Conservation (phyloP, 2,797 vertebrate genomes). For the Amniataba percoides region DNA sequence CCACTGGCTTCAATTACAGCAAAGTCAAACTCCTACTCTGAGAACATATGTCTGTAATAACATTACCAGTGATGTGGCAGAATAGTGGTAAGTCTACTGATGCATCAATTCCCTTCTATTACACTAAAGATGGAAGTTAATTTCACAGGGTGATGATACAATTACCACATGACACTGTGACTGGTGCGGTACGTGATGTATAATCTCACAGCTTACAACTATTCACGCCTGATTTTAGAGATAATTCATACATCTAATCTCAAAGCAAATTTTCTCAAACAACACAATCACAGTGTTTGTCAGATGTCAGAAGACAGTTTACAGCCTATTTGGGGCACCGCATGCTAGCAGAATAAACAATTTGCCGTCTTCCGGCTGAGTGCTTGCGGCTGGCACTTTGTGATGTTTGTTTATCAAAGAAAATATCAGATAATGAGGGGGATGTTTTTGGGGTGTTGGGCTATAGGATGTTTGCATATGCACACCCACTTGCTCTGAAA, state of each 20-base stretch:
- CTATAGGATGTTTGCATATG: background rate
- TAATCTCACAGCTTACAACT: background rate
- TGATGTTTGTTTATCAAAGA: constrained; percentile 5
- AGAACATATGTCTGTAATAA: too few relatives aligned
- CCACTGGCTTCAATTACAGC: background rate
- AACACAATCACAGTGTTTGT: background rate
- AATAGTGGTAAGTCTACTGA: background rate
- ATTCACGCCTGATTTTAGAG: background rate
- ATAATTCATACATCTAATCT: background rate
- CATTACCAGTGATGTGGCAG: background rate
- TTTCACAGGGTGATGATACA: background rate
- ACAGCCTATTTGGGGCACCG: background rate
- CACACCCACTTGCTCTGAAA: background rate
- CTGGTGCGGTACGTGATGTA: background rate
- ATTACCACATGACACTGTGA: background rate
- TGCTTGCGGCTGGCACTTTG: background rate
- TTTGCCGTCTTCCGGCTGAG: background rate
- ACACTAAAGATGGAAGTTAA: background rate
- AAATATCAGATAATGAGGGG: background rate
- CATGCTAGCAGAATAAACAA: constrained; percentile 25
- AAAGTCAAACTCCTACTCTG: background rate
- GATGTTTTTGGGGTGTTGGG: background rate
- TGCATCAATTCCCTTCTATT: background rate
- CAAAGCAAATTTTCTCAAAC: constrained; percentile 2
- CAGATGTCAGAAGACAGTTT: background rate